Conservation (phyloP, 2,113 vertebrate species). For the Callithrix jacchus region DNA sequence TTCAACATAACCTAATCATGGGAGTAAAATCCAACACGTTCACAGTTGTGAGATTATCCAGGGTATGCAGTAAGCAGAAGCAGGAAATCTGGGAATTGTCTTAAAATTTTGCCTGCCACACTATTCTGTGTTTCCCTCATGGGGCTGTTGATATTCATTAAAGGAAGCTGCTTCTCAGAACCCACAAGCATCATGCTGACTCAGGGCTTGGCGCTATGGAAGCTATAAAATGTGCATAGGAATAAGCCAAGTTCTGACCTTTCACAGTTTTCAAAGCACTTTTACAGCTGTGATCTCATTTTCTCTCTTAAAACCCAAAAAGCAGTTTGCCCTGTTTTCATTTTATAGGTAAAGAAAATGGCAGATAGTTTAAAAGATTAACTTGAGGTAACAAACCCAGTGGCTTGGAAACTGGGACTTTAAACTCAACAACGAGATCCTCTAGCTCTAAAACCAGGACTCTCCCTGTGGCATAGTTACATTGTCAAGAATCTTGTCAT, state of each 20-base stretch:
- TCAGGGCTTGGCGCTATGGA: neutral
- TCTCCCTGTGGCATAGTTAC: neutral
- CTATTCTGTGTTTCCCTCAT: neutral
- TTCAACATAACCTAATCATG: neutral
- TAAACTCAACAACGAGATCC: neutral
- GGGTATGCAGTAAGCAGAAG: no score
- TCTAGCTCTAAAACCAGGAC: neutral
- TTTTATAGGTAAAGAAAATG: neutral
- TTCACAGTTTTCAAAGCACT: neutral
- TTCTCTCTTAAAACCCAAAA: neutral
- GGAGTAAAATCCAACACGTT: neutral
- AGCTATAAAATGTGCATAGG: accelerated
- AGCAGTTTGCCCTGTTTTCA: neutral
- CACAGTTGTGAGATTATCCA: no score
- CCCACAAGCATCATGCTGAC: neutral
- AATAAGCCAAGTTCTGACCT: neutral
- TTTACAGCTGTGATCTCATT: neutral
- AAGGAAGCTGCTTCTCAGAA: neutral
- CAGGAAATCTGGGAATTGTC: neutral
- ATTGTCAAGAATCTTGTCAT: neutral
- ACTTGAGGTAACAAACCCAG: neutral
- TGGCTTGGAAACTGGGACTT: neutral
- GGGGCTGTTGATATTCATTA: neutral
- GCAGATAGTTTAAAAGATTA: neutral
- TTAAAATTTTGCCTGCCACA: neutral